phyloP scores from a whole-genome alignment of 1,140 invertebrate species.

The Onthophagus taurus region DNA sequence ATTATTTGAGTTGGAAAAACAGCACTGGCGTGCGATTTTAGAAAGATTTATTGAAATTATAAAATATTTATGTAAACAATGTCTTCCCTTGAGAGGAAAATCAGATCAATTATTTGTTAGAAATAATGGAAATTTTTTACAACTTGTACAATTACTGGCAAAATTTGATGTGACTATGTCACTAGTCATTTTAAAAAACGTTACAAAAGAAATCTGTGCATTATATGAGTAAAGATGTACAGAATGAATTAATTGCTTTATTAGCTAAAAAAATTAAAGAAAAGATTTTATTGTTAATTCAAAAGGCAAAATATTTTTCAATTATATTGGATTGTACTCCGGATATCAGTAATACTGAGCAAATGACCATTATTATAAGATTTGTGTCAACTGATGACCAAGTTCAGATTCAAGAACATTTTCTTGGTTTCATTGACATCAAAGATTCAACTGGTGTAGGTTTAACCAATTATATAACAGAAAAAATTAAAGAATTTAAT shows the following conservation, averaged over 20 bases:
- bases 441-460: too few relatives aligned
- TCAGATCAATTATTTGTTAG: not conserved
- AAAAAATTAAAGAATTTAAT: too few relatives aligned
- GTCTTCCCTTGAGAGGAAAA: constrained; percentile 7
- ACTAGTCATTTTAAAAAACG: not conserved
- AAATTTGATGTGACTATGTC: not conserved
- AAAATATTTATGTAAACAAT: constrained; percentile 2
- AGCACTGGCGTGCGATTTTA: constrained; percentile 2
- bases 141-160: constrained; percentile 6
- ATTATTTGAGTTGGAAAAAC: constrained; percentile 2
- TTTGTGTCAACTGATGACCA: too few relatives aligned
- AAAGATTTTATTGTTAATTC: constrained; percentile 29
- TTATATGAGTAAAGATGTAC: constrained; percentile 12
- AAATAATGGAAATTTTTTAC: constrained; percentile 9
- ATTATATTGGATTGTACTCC: too few relatives aligned
- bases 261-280: constrained; percentile 26
- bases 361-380: too few relatives aligned
- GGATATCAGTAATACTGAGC: too few relatives aligned
- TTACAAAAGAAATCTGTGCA: not conserved
- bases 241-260: constrained; percentile 24
- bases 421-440: too few relatives aligned
- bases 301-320: too few relatives aligned
- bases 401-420: too few relatives aligned
- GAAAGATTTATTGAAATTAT: constrained; percentile 8
- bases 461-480: too few relatives aligned